Percentiles rank a stretch among this genome's conserved stretches.
These are phyloP conservation scores for Agapetus fuscipes DNA, from an alignment of 2,888 invertebrate species.

Conservation along the genomic window DNA sequence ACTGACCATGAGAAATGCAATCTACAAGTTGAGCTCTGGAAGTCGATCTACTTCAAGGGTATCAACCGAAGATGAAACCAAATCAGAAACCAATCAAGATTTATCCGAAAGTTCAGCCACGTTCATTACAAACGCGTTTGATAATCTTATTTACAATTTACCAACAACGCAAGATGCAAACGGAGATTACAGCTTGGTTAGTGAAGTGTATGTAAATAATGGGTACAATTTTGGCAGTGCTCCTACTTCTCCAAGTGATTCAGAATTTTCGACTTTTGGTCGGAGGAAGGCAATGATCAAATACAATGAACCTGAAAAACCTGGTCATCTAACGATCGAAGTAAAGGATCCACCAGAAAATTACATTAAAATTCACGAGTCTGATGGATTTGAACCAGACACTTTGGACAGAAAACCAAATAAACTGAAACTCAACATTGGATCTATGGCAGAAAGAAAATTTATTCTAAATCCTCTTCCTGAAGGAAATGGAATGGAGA, in stretches of 20 bases:
- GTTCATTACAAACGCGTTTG: constrained; percentile 11
- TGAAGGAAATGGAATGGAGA: constrained; percentile 36
- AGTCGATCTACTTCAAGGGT: constrained; percentile 42
- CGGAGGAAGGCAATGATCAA: constrained; percentile 47
- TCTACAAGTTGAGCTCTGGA: constrained; percentile 54
- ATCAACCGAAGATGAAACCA: constrained; percentile 13
- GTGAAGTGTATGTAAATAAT: constrained; percentile 71
- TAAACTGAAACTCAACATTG: constrained; percentile 39
- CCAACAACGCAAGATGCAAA: constrained; percentile 32
- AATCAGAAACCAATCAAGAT: constrained; percentile 32
- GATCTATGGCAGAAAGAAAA: background rate
- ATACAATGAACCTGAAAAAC: constrained; percentile 51
- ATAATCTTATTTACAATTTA: constrained; percentile 26
- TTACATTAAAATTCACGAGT: constrained; percentile 65
- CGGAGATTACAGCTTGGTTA: constrained; percentile 56
- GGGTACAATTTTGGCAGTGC: constrained; percentile 55
- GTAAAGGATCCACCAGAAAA: constrained; percentile 73
- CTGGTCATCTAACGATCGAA: constrained; percentile 75
- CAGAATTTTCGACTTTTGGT: constrained; percentile 45
- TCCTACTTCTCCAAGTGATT: constrained; percentile 48
- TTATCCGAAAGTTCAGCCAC: constrained; percentile 29
- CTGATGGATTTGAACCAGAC: constrained; percentile 77
- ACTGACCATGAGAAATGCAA: constrained; percentile 66
- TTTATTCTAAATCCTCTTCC: constrained; percentile 7
- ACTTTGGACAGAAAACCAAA: constrained; percentile 72